These are phyloP conservation scores for Coracopsis vasa DNA, from an alignment of 2,113 vertebrate species.

Conservation along the genomic window DNA sequence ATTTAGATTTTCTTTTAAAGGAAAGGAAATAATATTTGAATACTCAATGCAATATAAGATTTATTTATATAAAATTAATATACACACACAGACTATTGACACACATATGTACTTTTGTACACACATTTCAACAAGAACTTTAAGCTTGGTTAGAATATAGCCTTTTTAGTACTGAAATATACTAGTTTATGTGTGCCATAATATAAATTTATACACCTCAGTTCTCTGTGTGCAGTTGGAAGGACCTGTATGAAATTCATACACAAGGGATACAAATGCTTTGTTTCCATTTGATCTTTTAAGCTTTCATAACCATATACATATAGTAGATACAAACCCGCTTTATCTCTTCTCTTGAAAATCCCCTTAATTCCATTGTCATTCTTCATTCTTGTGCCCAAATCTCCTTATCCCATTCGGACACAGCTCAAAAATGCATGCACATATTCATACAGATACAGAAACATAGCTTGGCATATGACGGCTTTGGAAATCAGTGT, in stretches of 20 bases:
- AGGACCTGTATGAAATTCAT: neutral
- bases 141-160: neutral
- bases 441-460: neutral
- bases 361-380: constrained; percentile 30
- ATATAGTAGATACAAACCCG: neutral
- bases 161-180: neutral
- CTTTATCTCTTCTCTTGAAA: neutral
- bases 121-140: neutral
- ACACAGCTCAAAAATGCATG: neutral
- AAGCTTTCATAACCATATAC: neutral
- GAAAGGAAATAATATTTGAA: neutral
- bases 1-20: neutral
- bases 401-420: neutral
- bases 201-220: neutral
- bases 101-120: neutral
- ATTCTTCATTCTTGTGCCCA: neutral
- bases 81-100: neutral
- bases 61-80: neutral
- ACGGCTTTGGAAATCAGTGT: neutral
- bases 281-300: neutral
- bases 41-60: neutral
- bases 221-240: neutral
- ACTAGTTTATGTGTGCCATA: neutral
- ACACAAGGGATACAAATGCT: neutral
- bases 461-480: neutral